phyloP scores from a whole-genome alignment of 2,888 invertebrate species.

The Hirtodrosophila alboralis region DNA sequence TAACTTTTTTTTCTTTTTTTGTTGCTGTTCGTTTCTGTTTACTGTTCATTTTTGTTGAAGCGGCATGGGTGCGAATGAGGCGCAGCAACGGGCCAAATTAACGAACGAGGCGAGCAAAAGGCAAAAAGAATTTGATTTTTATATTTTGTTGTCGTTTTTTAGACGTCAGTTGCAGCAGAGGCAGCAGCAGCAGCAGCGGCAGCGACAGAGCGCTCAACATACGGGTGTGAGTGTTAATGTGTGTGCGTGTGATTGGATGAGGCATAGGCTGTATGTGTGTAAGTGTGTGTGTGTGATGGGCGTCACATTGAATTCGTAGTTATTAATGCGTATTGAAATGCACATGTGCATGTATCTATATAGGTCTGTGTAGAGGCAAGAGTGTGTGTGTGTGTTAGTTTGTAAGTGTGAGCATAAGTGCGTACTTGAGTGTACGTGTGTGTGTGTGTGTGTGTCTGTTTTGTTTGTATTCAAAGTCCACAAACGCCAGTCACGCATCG shows the following conservation, averaged over 20 bases:
- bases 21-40: slow-evolving; percentile 2
- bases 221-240: slow-evolving; percentile 1
- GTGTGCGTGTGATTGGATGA: slow-evolving; percentile 29
- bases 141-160: slow-evolving; percentile 75
- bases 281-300: slow-evolving; percentile 43
- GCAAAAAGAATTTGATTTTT: slow-evolving; percentile 74
- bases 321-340: slow-evolving; percentile 78
- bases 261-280: slow-evolving; percentile 16
- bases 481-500: slow-evolving; percentile 77
- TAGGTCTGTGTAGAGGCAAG: too few relatives aligned
- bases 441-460: slow-evolving; percentile 45
- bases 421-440: too few relatives aligned
- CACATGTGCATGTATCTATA: slow-evolving; percentile 38
- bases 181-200: slow-evolving; percentile 19
- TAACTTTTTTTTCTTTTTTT: slow-evolving; percentile 2
- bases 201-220: slow-evolving; percentile 6
- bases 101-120: slow-evolving; percentile 62
- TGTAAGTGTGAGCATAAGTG: slow-evolving; percentile 25
- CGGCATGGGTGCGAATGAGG: slow-evolving; percentile 45
- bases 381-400: slow-evolving; percentile 22
- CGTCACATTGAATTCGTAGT: slow-evolving; percentile 78
- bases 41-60: background rate
- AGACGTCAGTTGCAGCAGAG: slow-evolving; percentile 69
- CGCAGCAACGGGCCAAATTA: slow-evolving; percentile 61
- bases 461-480: slow-evolving; percentile 72